Base-by-base conservation (phyloP, 2,113 vertebrate genomes). In the Halcyon malimbica region DNA sequence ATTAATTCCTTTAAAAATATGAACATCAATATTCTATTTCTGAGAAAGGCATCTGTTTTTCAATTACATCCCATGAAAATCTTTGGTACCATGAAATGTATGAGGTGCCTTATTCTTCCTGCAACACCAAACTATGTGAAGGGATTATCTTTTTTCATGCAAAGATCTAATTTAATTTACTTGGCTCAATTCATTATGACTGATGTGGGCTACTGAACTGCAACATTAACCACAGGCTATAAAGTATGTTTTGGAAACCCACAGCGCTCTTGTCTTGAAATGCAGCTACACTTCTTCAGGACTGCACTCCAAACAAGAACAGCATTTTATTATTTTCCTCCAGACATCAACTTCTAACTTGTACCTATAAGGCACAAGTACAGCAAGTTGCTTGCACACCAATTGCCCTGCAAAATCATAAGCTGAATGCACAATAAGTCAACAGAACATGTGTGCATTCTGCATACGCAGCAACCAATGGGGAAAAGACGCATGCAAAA, bases 21-120 rank as follows among this genome's bases (percentile, higher is more conserved):
- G 71, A 97, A 92, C 76, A 96, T 96, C 96, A 97, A 97, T 96
- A 97, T 88, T 97, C 84, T 92, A 97, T 97, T 98, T 96, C 93
- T 94, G 65, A 96, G 87, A 95, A 95, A 96, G 86, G 67, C 73
- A 83, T 78, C 71, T 86, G 14, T 75, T 96, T 97, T 97, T 89
- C 29, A 42, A 60, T 94, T 96, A 97, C 73, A 83, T 85, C 31
- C 64, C 74, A 91, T 23, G 54, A 83, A 97, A 96, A 70, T 76
- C 79, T 93, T 83, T 93, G 85, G 87, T 95, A 97, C 68, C 46
- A 31, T 86, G 78, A 94, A 94, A 98, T 78, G 23, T 78, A 74
- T 85, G 83, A 95, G 65, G 74, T 84, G 31, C 79, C 56, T 70
- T 83, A 93, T 68, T 83, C 64, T 63, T 24, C 74, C n/a, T 42